Evolutionary conservation across 2,888 invertebrate species (phyloP).

Genomic region (Drosophila crucigera): DNA sequence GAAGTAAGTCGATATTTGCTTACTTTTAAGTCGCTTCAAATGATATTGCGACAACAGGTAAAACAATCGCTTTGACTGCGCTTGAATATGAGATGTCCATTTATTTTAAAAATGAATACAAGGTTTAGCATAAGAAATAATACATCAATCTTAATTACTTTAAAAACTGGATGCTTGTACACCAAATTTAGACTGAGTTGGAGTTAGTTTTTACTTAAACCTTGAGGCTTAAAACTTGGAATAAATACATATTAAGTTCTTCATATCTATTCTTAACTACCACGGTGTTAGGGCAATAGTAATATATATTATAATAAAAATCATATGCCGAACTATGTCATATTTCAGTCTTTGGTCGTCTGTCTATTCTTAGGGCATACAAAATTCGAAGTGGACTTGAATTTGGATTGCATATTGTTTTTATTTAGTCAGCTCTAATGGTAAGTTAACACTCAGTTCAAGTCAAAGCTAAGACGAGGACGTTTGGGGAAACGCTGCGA

Average conservation of each 20-base stretch:
- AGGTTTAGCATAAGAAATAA: not conserved
- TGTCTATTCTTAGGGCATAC: not conserved
- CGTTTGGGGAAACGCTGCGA: slow-evolving; percentile 51
- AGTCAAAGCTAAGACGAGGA: slow-evolving; percentile 36
- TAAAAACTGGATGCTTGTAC: not conserved
- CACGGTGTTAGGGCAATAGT: not conserved
- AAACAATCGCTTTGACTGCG: not conserved
- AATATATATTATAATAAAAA: not conserved
- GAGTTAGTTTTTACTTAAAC: not conserved
- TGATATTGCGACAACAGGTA: not conserved
- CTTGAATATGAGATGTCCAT: not conserved
- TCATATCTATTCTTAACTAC: not conserved
- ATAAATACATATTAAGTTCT: not conserved
- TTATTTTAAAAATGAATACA: not conserved
- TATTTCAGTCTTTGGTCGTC: not conserved
- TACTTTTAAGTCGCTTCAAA: not conserved
- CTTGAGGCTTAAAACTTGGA: not conserved
- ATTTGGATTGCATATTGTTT: slow-evolving; percentile 12
- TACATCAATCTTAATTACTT: not conserved
- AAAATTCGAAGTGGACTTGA: not conserved
- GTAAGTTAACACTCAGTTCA: slow-evolving; percentile 35
- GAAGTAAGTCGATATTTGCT: not conserved
- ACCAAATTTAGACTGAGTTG: not conserved
- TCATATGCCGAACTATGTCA: not conserved
- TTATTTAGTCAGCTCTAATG: slow-evolving; percentile 53